These are phyloP conservation scores for Agonopterix heracliana DNA, from an alignment of 2,888 invertebrate species.

Conservation along the genomic window DNA sequence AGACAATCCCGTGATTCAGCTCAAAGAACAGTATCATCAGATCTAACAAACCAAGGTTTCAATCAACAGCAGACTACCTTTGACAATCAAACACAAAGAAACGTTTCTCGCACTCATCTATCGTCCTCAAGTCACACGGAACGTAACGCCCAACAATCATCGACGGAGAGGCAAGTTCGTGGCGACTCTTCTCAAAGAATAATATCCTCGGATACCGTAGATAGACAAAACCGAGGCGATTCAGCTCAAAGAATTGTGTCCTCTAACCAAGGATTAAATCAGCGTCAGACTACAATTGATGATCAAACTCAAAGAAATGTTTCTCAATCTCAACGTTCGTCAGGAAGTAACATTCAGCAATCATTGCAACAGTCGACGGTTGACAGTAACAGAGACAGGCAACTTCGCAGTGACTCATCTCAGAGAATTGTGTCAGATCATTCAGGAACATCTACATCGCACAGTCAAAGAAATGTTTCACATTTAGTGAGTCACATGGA, in stretches of 20 bases:
- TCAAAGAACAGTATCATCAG: constrained; percentile 26
- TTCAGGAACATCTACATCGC: constrained; percentile 19
- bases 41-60: constrained; percentile 19
- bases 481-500: constrained; percentile 8
- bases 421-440: constrained; percentile 40
- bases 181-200: constrained; percentile 16
- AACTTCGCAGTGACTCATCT: constrained; percentile 30
- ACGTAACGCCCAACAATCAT: constrained; percentile 25
- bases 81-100: constrained; percentile 18
- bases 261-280: constrained; percentile 26
- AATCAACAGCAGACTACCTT: neutral
- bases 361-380: constrained; percentile 38
- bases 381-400: constrained; percentile 20
- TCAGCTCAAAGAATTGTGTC: constrained; percentile 36
- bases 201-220: constrained; percentile 13
- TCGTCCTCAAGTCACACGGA: constrained; percentile 4
- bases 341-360: constrained; percentile 17
- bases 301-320: constrained; percentile 15
- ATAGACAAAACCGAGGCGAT: constrained; percentile 29
- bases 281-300: constrained; percentile 12
- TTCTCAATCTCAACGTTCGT: constrained; percentile 16
- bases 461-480: constrained; percentile 1
- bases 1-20: constrained; percentile 16
- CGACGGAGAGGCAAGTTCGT: constrained; percentile 10
- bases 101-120: constrained; percentile 16